Evolutionary conservation across 2,888 invertebrate genomes (phyloP), one percentile per base, ranked within the genome.

Genomic region (Aphidoletes aphidimyza): DNA sequence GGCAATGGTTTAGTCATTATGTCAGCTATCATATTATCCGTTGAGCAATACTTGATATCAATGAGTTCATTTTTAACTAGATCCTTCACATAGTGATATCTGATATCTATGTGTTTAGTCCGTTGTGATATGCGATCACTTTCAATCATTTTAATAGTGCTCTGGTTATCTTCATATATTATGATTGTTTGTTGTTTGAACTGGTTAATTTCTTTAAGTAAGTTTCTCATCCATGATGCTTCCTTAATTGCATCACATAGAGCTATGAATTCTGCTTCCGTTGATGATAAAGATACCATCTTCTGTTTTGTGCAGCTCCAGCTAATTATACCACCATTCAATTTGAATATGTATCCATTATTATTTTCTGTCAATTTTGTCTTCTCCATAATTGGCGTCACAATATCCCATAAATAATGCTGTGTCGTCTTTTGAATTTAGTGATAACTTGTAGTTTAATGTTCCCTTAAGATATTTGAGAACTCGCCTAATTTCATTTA

Each of bases 331-430:
- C 86, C 86, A 59, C 86, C 85, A 85, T 84, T 83, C 36, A 85
- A 69, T 5, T 47, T 69, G 37, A 86, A 86, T 85, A 88, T 6
- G 78, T 87, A 87, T 17, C 88, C 88, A 81, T 87, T 88, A 5
- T 87, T 88, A 89, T 84, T 88, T 88, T 84, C 88, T 78, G 54
- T 87, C 86, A 9, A 30, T 34, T 81, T 85, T 85, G 84, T 88
- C 86, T 69, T 88, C 87, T 11, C 88, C 88, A 88, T 87, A 89
- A 86, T 87, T 87, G 49, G 88, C 88, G 85, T 88, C 88, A 9
- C 87, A 87, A 85, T 87, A 88, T 49, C 86, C 87, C 8, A 81
- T 11, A 14, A 14, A n/a, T 34, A 2, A 86, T 49, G 19, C n/a
- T 22, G 45, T 78, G 19, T 78, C 37, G 1, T 34, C 9, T 22